Evolutionary conservation across 2,888 invertebrate species (phyloP).

Genomic region (Morinoia aosen): DNA sequence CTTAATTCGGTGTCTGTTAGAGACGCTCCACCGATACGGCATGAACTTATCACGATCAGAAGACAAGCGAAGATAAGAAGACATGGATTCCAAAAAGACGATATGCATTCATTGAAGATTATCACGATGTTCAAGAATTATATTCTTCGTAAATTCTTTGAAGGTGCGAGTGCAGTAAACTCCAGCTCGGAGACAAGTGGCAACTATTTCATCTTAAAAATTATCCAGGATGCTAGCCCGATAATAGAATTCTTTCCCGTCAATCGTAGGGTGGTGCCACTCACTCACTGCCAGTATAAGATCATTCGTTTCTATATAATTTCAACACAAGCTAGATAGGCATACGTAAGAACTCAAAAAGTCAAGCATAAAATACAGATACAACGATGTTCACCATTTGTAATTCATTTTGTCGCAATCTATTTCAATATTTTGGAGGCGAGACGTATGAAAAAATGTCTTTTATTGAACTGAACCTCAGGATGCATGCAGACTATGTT

Average conservation of each 20-base stretch:
- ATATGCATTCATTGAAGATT: neutral
- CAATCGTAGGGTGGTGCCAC: neutral
- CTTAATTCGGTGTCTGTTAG: neutral
- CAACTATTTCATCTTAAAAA: too few species aligned
- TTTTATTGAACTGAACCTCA: neutral
- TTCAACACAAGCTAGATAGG: neutral
- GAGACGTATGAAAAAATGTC: neutral
- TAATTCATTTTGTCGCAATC: neutral
- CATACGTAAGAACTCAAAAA: neutral
- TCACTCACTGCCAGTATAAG: neutral
- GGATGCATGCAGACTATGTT: neutral
- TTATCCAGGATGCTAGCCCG: neutral
- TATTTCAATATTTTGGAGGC: neutral
- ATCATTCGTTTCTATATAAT: neutral
- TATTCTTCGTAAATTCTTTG: neutral
- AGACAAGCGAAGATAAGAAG: neutral
- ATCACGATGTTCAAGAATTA: neutral
- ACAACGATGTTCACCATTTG: neutral
- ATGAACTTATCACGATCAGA: neutral
- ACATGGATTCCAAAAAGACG: neutral
- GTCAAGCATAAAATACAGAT: neutral
- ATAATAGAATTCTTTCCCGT: neutral
- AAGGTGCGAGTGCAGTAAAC: neutral
- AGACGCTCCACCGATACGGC: neutral
- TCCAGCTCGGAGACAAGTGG: too few species aligned